Evolutionary conservation across 2,113 vertebrate species (phyloP).

Genomic region (Scomber colias): DNA sequence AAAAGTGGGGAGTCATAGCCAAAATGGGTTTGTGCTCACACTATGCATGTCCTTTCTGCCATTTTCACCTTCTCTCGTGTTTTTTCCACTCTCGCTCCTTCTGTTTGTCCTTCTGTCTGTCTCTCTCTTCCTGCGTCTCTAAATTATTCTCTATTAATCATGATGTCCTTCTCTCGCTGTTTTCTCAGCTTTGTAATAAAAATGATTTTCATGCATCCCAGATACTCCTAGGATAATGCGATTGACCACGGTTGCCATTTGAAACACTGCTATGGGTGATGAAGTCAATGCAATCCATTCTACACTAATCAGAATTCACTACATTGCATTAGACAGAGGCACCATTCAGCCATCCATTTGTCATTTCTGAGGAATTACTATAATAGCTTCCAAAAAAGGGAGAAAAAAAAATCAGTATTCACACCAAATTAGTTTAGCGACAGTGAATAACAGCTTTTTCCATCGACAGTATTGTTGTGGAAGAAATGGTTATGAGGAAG

Average conservation of each 20-base stretch:
- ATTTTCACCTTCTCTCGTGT: slow-evolving; percentile 35
- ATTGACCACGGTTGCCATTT: slow-evolving; percentile 49
- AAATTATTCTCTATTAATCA: not conserved
- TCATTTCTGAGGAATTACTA: slow-evolving; percentile 51
- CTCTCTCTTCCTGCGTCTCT: slow-evolving; percentile 6
- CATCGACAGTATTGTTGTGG: slow-evolving; percentile 37
- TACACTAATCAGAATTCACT: slow-evolving; percentile 63
- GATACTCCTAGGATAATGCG: slow-evolving; percentile 31
- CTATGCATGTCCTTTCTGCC: slow-evolving; percentile 34
- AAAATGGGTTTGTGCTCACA: slow-evolving; percentile 42
- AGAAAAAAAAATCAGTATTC: slow-evolving; percentile 41
- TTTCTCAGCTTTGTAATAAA: slow-evolving; percentile 31
- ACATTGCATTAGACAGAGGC: slow-evolving; percentile 56
- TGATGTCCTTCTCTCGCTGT: not conserved
- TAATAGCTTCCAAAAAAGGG: slow-evolving; percentile 18
- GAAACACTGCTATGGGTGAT: slow-evolving; percentile 47
- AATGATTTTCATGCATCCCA: slow-evolving; percentile 18
- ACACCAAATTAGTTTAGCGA: slow-evolving; percentile 58
- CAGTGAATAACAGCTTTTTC: slow-evolving; percentile 49
- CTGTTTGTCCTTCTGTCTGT: slow-evolving; percentile 37
- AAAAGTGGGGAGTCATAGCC: slow-evolving; percentile 46
- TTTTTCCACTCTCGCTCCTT: slow-evolving; percentile 21
- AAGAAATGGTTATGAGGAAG: slow-evolving; percentile 40
- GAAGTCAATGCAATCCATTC: slow-evolving; percentile 63
- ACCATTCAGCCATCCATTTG: slow-evolving; percentile 41